These are phyloP conservation scores for Digitonthophagus gazella DNA, from an alignment of 2,888 invertebrate genomes.

Conservation along the genomic window DNA sequence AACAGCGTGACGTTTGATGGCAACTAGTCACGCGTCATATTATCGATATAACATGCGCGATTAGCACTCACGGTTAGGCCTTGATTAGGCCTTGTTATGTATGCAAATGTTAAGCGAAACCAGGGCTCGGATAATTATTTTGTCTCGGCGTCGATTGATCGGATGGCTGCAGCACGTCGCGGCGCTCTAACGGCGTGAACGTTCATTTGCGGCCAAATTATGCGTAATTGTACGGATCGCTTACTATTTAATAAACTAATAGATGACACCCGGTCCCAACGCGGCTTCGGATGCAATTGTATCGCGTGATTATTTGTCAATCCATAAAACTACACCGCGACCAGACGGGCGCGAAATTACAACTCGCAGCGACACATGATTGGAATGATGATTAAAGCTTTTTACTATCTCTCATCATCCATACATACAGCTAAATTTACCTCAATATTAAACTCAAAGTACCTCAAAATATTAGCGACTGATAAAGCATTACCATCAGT, in stretches of 20 bases:
- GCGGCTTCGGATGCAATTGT: constrained; percentile 1
- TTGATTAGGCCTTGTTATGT: constrained; percentile 13
- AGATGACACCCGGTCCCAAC: constrained; percentile 6
- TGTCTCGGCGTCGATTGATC: constrained; percentile 7
- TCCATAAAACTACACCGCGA: neutral
- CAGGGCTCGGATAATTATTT: constrained; percentile 7
- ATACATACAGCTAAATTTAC: neutral
- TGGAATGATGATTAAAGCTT: neutral
- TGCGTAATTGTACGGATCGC: constrained; percentile 15
- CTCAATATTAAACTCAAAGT: neutral
- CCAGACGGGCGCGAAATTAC: neutral
- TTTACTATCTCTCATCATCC: neutral
- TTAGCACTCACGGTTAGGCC: neutral
- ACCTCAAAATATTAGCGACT: too few species aligned
- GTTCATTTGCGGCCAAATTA: constrained; percentile 10
- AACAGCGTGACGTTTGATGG: constrained; percentile 4
- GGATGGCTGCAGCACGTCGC: neutral
- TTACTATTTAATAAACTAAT: constrained; percentile 18
- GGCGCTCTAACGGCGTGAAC: neutral
- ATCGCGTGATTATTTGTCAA: neutral
- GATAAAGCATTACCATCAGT: too few species aligned
- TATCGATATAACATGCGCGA: constrained; percentile 1
- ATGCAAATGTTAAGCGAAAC: constrained; percentile 11
- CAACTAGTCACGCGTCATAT: neutral
- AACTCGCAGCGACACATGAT: neutral